Evolutionary conservation across 2,888 invertebrate genomes (phyloP).

Genomic region (Idaea biselata): DNA sequence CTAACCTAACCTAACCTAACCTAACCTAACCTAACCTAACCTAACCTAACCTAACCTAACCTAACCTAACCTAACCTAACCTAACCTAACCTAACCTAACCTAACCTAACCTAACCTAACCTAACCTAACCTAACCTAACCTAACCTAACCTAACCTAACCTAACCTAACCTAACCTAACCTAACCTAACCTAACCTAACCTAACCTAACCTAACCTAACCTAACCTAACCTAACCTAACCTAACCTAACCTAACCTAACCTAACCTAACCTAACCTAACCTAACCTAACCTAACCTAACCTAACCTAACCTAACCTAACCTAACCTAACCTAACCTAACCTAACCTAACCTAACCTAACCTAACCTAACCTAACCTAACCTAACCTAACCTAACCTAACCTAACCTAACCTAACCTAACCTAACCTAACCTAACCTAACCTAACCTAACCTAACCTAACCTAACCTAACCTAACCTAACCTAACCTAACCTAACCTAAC

Average conservation of each 20-base stretch:
- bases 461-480: slow-evolving; percentile 17
- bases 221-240: slow-evolving; percentile 22
- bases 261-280: slow-evolving; percentile 18
- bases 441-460: slow-evolving; percentile 17
- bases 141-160: slow-evolving; percentile 19
- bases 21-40: slow-evolving; percentile 19
- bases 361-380: slow-evolving; percentile 17
- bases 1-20: slow-evolving; percentile 15
- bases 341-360: slow-evolving; percentile 14
- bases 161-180: slow-evolving; percentile 18
- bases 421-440: slow-evolving; percentile 17
- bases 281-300: slow-evolving; percentile 18
- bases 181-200: slow-evolving; percentile 19
- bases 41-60: slow-evolving; percentile 13
- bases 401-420: slow-evolving; percentile 16
- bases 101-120: slow-evolving; percentile 23
- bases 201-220: slow-evolving; percentile 20
- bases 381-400: slow-evolving; percentile 17
- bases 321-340: slow-evolving; percentile 9
- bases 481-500: slow-evolving; percentile 17
- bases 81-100: slow-evolving; percentile 18
- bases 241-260: slow-evolving; percentile 22
- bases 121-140: slow-evolving; percentile 23
- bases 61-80: slow-evolving; percentile 14
- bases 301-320: slow-evolving; percentile 15